Evolutionary conservation across 2,113 vertebrate species (phyloP).

Genomic region (Geothlypis trichas): DNA sequence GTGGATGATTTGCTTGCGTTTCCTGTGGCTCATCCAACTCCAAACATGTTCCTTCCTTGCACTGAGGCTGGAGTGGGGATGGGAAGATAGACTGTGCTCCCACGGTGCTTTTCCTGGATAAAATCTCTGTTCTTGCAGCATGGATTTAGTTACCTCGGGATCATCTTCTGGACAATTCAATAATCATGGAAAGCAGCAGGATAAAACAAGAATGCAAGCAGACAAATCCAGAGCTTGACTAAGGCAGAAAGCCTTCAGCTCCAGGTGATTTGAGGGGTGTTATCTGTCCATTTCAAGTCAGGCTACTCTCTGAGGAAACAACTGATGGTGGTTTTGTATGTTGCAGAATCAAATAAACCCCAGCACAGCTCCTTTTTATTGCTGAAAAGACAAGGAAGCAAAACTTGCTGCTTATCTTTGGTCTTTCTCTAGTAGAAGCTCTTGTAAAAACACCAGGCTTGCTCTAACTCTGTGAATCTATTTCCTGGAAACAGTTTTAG

Average conservation of each 20-base stretch:
- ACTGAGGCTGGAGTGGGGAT: not conserved
- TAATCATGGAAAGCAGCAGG: not conserved
- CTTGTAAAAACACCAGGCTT: not conserved
- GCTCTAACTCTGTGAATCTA: not conserved
- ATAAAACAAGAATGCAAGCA: not conserved
- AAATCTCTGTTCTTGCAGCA: not conserved
- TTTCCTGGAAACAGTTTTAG: slow-evolving; percentile 23
- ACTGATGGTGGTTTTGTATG: not conserved
- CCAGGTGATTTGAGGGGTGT: not conserved
- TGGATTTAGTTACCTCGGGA: not conserved
- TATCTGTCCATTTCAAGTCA: not conserved
- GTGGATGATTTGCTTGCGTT: not conserved
- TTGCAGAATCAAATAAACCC: not conserved
- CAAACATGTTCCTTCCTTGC: not conserved
- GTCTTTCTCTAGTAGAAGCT: not conserved
- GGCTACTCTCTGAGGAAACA: not conserved
- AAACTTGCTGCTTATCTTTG: not conserved
- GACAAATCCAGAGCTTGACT: not conserved
- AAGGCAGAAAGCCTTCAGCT: slow-evolving; percentile 9
- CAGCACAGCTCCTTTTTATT: not conserved
- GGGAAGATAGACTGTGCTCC: not conserved
- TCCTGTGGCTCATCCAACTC: not conserved
- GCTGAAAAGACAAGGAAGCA: not conserved
- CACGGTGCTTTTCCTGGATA: not conserved
- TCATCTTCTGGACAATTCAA: slow-evolving; percentile 27